Evolutionary conservation across 2,113 vertebrate genomes (phyloP).

Genomic region (Tetraodon nigroviridis): DNA sequence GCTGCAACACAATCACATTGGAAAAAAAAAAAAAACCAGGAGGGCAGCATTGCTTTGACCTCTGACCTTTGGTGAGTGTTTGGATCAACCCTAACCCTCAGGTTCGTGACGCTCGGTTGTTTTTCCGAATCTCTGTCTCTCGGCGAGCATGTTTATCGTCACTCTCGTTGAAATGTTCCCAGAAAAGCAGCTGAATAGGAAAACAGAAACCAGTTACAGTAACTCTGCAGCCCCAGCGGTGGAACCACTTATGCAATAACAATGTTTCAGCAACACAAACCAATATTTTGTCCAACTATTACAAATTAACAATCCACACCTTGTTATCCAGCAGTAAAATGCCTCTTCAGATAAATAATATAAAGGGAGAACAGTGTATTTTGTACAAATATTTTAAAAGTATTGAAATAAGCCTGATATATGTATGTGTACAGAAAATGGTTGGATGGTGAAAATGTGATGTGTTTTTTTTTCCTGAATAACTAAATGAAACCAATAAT

Average conservation of each 20-base stretch:
- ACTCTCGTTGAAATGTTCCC: slow-evolving; percentile 48
- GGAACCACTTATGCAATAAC: slow-evolving; percentile 70
- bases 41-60: slow-evolving; percentile 25
- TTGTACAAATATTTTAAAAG: slow-evolving; percentile 75
- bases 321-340: slow-evolving; percentile 61
- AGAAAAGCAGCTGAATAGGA: slow-evolving; percentile 33
- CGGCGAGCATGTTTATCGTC: slow-evolving; percentile 56
- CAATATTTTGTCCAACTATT: slow-evolving; percentile 22
- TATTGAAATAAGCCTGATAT: slow-evolving; percentile 68
- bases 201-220: slow-evolving; percentile 25
- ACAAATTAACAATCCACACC: slow-evolving; percentile 51
- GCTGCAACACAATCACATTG: slow-evolving; percentile 14
- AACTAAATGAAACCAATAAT: slow-evolving; percentile 72
- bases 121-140: slow-evolving; percentile 20
- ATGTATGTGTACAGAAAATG: slow-evolving; percentile 68
- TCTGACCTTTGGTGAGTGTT: slow-evolving; percentile 27
- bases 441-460: slow-evolving; percentile 64
- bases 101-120: slow-evolving; percentile 39
- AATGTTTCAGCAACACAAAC: slow-evolving; percentile 40
- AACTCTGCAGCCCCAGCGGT: slow-evolving; percentile 28
- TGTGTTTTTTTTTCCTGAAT: slow-evolving; percentile 53
- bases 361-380: slow-evolving; percentile 74
- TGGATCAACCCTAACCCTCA: slow-evolving; percentile 45
- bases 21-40: slow-evolving; percentile 9
- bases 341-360: slow-evolving; percentile 43